These are phyloP conservation scores for Vicugna pacos DNA, from an alignment of 2,113 vertebrate genomes.

Conservation along the genomic window DNA sequence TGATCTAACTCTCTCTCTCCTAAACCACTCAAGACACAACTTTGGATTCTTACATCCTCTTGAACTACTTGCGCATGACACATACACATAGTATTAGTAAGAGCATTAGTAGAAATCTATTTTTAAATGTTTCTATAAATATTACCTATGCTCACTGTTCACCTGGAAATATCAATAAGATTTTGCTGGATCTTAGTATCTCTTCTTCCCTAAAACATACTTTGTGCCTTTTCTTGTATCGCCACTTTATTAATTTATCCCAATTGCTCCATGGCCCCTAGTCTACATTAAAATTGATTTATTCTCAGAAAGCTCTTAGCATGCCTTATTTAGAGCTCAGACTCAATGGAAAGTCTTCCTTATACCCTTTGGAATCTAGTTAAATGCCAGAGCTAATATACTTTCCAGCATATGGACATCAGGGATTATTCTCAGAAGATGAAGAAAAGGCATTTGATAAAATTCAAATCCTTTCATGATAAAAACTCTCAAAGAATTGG, in stretches of 20 bases:
- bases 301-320: not conserved
- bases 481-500: not conserved
- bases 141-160: not conserved
- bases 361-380: conserved; percentile 34
- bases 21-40: conserved; percentile 65
- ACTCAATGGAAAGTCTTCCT: not conserved
- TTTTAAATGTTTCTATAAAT: conserved; percentile 68
- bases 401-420: not conserved
- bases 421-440: not conserved
- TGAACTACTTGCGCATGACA: not conserved
- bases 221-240: not conserved
- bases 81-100: not conserved
- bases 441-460: not conserved
- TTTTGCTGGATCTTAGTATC: conserved; percentile 53
- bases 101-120: not conserved
- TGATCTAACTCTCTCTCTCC: conserved; percentile 15
- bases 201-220: not conserved
- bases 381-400: conserved; percentile 21
- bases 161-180: conserved; percentile 73
- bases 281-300: not conserved
- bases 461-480: not conserved
- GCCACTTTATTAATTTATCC: not conserved
- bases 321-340: not conserved
- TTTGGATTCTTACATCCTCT: not conserved
- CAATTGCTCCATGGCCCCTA: too few relatives aligned